phyloP scores from a whole-genome alignment of 2,888 invertebrate genomes.

The Stenchaetothrips biformis region DNA sequence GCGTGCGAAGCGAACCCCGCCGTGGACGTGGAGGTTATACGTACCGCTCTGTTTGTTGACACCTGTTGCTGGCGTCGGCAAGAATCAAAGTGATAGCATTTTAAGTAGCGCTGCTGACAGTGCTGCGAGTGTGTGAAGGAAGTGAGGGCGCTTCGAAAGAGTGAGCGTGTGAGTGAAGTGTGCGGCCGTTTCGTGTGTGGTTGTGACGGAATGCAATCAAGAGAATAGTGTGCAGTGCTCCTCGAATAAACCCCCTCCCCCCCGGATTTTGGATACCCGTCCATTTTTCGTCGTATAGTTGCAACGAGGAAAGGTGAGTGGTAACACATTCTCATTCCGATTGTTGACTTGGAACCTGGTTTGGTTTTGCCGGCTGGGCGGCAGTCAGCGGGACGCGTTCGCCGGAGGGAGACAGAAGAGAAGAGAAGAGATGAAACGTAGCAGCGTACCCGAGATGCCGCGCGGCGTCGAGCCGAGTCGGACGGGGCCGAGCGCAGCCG shows the following conservation, averaged over 20 bases:
- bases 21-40: too few relatives aligned
- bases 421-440: background rate
- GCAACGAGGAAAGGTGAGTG: conserved; percentile 11
- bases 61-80: conserved; percentile 1
- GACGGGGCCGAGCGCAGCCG: background rate
- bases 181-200: background rate
- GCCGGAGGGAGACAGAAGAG: background rate
- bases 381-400: too few relatives aligned
- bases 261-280: conserved; percentile 2
- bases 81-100: background rate
- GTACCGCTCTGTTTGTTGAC: background rate
- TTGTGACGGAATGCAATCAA: background rate
- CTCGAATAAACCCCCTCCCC: background rate
- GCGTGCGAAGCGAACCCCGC: too few relatives aligned
- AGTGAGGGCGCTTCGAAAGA: too few relatives aligned
- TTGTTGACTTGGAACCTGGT: background rate
- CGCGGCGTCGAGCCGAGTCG: background rate
- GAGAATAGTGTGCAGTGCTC: background rate
- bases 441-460: background rate
- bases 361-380: too few relatives aligned
- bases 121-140: background rate
- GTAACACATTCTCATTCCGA: background rate
- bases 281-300: background rate
- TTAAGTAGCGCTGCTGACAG: background rate
- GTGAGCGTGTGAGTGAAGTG: background rate